Percentiles rank a stretch among this genome's conserved stretches.
phyloP scores from a whole-genome alignment of 2,888 invertebrate species.

The Liposcelis brunnea region DNA sequence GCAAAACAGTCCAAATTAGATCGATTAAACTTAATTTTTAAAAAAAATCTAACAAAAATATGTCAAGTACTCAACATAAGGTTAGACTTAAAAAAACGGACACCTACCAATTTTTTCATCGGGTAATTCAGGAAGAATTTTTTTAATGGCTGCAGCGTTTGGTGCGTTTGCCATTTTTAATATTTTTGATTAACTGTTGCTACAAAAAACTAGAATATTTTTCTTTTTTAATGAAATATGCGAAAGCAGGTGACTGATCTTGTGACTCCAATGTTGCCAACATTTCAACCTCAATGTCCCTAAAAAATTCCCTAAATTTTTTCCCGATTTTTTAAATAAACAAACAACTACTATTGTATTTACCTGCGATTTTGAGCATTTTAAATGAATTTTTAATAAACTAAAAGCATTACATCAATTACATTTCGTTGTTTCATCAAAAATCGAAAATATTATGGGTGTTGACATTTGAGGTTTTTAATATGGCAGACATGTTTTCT shows the following conservation, averaged over 20 bases:
- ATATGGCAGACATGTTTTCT: no score
- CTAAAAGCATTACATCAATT: no score
- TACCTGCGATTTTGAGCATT: no score
- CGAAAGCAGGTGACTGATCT: conserved; percentile 8
- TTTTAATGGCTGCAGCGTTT: conserved; percentile 33
- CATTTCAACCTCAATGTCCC: neutral
- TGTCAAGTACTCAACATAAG: conserved; percentile 2
- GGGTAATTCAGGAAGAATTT: conserved; percentile 55
- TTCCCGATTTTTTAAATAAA: neutral
- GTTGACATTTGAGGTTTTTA: no score
- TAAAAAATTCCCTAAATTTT: neutral
- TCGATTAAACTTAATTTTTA: conserved; percentile 8
- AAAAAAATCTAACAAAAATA: conserved; percentile 9
- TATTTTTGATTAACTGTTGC: neutral
- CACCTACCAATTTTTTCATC: conserved; percentile 73
- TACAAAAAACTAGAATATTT: neutral
- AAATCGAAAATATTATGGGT: no score
- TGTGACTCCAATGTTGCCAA: conserved; percentile 3
- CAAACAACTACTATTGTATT: no score
- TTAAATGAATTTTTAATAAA: no score
- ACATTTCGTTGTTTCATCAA: no score
- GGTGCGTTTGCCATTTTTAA: neutral
- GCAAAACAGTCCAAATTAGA: no score
- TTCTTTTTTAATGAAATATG: neutral
- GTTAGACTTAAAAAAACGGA: neutral